Percentiles rank a stretch among this genome's conserved stretches.
These are phyloP conservation scores for Drosophila borealis DNA, from an alignment of 2,888 invertebrate genomes.

Conservation along the genomic window DNA sequence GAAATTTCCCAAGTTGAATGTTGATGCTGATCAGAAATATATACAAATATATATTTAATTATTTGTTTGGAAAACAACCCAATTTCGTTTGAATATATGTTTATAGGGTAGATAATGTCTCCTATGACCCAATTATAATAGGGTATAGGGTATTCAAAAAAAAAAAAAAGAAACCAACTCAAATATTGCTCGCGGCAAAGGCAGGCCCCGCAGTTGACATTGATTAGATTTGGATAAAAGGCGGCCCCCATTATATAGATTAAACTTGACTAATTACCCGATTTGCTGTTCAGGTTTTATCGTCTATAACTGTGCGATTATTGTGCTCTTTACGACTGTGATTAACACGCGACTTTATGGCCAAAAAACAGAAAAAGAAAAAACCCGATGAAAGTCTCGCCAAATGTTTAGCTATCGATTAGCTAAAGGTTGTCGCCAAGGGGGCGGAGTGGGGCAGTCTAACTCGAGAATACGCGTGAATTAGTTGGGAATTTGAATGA, in stretches of 20 bases:
- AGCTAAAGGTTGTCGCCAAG: too few species aligned
- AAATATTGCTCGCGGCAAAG: conserved; percentile 21
- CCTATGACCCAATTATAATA: too few species aligned
- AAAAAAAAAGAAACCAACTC: conserved; percentile 37
- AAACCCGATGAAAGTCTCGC: conserved; percentile 11
- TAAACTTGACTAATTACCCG: conserved; percentile 63
- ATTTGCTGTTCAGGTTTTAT: conserved; percentile 56
- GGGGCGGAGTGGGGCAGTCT: too few species aligned
- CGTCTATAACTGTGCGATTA: conserved; percentile 26
- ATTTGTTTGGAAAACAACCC: too few species aligned
- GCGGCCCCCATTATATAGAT: conserved; percentile 75
- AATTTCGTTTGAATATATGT: too few species aligned
- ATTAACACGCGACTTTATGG: conserved; percentile 49
- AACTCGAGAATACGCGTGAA: too few species aligned
- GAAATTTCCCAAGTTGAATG: too few species aligned
- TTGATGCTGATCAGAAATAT: too few species aligned
- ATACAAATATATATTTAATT: too few species aligned
- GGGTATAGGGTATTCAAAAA: conserved; percentile 10
- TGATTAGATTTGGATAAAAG: conserved; percentile 82
- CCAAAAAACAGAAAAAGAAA: conserved; percentile 2
- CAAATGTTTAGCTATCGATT: conserved; percentile 16
- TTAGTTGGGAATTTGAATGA: conserved; percentile 58
- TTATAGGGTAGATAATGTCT: too few species aligned
- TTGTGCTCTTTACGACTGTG: conserved; percentile 50
- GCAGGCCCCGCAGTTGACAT: conserved; percentile 26